Conservation (phyloP, 2,113 vertebrate species). For the Dascyllus trimaculatus region DNA sequence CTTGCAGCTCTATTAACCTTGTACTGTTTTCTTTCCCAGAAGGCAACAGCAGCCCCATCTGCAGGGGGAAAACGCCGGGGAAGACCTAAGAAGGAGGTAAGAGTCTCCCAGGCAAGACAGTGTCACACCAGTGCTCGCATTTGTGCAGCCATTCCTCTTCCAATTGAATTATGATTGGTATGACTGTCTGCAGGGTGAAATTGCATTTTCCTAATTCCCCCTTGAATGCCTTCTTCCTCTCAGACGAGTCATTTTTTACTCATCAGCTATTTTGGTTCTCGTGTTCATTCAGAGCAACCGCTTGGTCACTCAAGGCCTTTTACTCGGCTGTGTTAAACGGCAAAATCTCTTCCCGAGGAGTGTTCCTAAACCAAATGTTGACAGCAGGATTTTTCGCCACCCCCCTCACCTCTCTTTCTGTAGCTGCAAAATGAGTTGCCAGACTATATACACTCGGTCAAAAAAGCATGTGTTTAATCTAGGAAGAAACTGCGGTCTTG, state of each 20-base stretch:
- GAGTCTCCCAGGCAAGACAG: conserved; percentile 40
- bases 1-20: background rate
- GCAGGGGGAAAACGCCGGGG: conserved; percentile 92
- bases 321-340: background rate
- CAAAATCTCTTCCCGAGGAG: background rate
- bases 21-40: conserved; percentile 78
- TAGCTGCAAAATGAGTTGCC: background rate
- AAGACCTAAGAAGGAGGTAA: conserved; percentile 95
- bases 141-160: conserved; percentile 25
- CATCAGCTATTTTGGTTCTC: conserved; percentile 46
- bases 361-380: background rate
- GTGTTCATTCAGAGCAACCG: conserved; percentile 12
- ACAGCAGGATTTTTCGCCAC: background rate
- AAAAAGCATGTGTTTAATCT: conserved; percentile 35
- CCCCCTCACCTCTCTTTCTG: background rate
- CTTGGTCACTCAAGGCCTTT: background rate
- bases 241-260: conserved; percentile 45
- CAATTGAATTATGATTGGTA: conserved; percentile 63
- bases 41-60: conserved; percentile 87
- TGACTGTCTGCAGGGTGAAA: conserved; percentile 48
- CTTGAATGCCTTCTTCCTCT: conserved; percentile 21
- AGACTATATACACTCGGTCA: background rate
- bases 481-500: conserved; percentile 53
- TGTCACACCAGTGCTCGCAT: conserved; percentile 13
- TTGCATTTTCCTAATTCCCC: conserved; percentile 62